Conservation (phyloP, 2,797 vertebrate genomes). For the Lagothrix lagotricha region DNA sequence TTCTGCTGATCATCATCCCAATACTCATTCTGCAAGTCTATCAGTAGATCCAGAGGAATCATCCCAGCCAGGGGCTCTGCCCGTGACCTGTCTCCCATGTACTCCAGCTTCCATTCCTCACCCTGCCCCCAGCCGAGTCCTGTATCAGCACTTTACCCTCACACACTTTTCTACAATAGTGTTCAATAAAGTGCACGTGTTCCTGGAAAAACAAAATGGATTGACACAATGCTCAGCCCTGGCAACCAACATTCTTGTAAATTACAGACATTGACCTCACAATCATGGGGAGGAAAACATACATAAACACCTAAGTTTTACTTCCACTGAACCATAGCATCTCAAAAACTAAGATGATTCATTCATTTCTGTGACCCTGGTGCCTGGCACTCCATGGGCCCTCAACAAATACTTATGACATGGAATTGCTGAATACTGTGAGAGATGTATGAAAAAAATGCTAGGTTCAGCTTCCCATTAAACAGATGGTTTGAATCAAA, state of each 20-base stretch:
- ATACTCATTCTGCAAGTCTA: too few relatives aligned
- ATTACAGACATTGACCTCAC: neutral
- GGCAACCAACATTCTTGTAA: neutral
- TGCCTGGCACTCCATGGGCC: neutral
- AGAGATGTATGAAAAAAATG: neutral
- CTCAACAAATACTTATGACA: conserved; percentile 40
- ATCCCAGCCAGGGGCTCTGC: too few relatives aligned
- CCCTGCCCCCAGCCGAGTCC: too few relatives aligned
- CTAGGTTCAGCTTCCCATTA: conserved; percentile 19
- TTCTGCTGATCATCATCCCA: too few relatives aligned
- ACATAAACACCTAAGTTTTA: neutral
- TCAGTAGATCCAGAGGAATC: too few relatives aligned
- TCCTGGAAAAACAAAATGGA: neutral
- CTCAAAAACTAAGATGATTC: neutral
- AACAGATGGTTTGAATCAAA: conserved; percentile 74
- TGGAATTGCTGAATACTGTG: neutral
- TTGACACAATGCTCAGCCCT: neutral
- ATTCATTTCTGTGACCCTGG: neutral
- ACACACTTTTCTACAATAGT: too few relatives aligned
- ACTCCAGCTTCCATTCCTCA: too few relatives aligned
- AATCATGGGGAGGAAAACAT: neutral
- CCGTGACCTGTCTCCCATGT: too few relatives aligned
- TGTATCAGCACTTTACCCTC: too few relatives aligned
- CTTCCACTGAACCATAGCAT: neutral
- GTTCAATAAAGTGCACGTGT: too few relatives aligned